A percentile compares a stretch with the other conserved stretches of the same genome.
phyloP scores from a whole-genome alignment of 2,113 vertebrate genomes.

The Carollia perspicillata region DNA sequence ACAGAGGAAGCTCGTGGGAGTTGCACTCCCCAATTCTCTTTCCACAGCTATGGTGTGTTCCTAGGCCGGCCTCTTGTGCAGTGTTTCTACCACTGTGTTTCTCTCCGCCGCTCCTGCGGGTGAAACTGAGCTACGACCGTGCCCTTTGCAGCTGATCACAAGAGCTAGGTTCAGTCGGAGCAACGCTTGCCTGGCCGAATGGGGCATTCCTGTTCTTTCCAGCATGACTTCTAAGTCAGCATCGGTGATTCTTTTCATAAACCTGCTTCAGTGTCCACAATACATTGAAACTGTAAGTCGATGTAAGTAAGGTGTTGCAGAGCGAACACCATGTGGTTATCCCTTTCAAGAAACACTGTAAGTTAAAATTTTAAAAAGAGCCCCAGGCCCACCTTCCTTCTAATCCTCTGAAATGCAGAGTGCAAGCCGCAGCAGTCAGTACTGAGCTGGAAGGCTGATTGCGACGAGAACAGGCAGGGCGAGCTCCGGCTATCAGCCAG shows the following conservation, averaged over 20 bases:
- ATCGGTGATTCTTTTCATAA: neutral
- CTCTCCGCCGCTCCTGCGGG: neutral
- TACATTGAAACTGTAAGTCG: neutral
- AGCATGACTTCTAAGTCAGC: neutral
- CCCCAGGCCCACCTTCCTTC: neutral
- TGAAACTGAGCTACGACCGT: neutral
- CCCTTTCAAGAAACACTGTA: neutral
- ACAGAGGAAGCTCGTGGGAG: neutral
- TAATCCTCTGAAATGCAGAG: neutral
- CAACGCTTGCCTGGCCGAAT: neutral
- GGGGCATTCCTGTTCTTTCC: neutral
- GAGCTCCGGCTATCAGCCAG: neutral
- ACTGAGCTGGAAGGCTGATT: slow-evolving; percentile 1
- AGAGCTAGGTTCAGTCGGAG: neutral
- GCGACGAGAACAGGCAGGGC: slow-evolving; percentile 37
- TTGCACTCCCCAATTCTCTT: neutral
- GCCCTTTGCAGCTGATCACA: neutral
- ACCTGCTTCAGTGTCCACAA: neutral
- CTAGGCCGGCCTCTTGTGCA: neutral
- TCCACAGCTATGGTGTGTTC: neutral
- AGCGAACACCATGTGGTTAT: slow-evolving; percentile 10
- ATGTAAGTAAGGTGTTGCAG: neutral
- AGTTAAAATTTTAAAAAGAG: slow-evolving; percentile 36
- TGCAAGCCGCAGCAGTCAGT: neutral
- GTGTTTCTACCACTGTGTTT: neutral